Conservation (phyloP, 2,113 vertebrate species). For the Eretmodus cyanostictus region DNA sequence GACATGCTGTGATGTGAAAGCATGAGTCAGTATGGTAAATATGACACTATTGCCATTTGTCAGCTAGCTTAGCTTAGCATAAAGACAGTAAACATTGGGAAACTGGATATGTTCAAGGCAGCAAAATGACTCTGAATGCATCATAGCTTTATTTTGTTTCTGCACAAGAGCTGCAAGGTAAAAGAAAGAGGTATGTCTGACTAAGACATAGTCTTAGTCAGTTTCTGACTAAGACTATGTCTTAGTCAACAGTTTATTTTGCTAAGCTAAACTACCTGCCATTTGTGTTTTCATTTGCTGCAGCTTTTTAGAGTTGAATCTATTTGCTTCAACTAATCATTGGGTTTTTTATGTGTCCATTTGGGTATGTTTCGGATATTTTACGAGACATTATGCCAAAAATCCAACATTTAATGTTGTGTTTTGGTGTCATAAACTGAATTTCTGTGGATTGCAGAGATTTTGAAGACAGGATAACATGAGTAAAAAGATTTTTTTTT, state of each 20-base stretch:
- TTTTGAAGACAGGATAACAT: background rate
- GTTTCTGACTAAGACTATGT: too few species aligned
- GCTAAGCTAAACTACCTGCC: background rate
- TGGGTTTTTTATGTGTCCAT: background rate
- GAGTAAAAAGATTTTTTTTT: accelerated
- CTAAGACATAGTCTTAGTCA: too few species aligned
- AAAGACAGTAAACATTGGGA: accelerated
- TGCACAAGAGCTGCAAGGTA: background rate
- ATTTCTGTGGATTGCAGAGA: background rate
- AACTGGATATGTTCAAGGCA: background rate
- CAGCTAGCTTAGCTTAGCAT: background rate
- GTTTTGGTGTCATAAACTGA: background rate
- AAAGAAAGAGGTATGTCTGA: background rate
- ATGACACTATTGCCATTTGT: background rate
- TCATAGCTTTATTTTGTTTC: background rate
- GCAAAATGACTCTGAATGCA: background rate
- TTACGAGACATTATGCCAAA: background rate
- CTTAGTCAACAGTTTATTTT: background rate
- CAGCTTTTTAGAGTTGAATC: background rate
- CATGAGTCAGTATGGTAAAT: background rate
- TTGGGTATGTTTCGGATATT: background rate
- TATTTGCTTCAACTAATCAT: background rate
- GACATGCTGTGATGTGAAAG: background rate
- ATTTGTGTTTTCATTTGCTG: background rate
- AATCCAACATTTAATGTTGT: background rate